Percentiles rank a stretch among this genome's conserved stretches.
Evolutionary conservation across 2,888 invertebrate species (phyloP).

Genomic region (Caenorhabditis wallacei): DNA sequence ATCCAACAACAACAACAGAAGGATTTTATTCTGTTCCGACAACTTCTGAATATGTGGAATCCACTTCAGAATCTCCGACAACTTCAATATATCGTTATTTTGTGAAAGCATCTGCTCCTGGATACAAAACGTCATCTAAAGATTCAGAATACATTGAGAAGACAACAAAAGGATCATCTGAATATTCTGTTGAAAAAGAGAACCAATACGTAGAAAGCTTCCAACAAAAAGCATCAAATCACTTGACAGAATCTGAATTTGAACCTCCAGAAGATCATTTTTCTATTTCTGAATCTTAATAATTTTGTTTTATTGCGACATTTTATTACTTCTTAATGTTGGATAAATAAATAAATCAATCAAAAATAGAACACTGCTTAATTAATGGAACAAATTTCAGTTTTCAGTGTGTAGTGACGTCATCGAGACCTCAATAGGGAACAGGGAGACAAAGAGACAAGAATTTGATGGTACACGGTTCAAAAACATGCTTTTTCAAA

Average conservation of each 20-base stretch:
- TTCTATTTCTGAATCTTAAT: not conserved
- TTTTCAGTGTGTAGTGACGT: not conserved
- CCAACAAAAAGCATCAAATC: not conserved
- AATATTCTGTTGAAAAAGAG: slow-evolving; percentile 25
- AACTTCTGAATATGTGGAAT: slow-evolving; percentile 28
- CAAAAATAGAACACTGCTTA: not conserved
- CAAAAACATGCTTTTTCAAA: not conserved
- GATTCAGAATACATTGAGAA: slow-evolving; percentile 25
- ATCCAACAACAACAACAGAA: not conserved
- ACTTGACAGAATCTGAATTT: not conserved
- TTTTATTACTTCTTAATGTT: not conserved
- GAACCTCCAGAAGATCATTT: slow-evolving; percentile 48
- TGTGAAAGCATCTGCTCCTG: slow-evolving; percentile 48
- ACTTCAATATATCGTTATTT: slow-evolving; percentile 56
- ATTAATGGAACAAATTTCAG: slow-evolving; percentile 2
- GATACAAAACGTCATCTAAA: slow-evolving; percentile 6
- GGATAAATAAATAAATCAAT: not conserved
- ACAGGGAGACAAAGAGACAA: slow-evolving; percentile 15
- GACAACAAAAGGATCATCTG: not conserved
- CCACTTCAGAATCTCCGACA: slow-evolving; percentile 25
- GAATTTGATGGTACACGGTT: slow-evolving; percentile 12
- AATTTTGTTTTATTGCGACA: slow-evolving; percentile 21
- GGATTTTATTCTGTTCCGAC: slow-evolving; percentile 17
- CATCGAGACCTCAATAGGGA: not conserved
- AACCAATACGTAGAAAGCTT: slow-evolving; percentile 17